phyloP scores from a whole-genome alignment of 1,140 invertebrate species.

The Ooceraea biroi region DNA sequence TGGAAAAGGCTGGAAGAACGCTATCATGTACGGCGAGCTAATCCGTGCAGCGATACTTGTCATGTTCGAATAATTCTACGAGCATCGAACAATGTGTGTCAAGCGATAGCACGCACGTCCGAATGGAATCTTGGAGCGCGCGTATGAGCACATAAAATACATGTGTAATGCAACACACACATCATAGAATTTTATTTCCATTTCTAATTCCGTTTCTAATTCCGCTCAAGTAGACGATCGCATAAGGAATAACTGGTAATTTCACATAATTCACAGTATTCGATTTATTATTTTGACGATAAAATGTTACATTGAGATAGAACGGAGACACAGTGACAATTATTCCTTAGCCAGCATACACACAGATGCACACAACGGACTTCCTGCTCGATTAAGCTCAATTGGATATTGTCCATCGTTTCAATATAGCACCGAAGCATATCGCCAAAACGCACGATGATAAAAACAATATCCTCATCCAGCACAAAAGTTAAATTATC shows the following conservation, averaged over 20 bases:
- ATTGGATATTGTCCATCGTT: not conserved
- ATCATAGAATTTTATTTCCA: not conserved
- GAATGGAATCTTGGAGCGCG: not conserved
- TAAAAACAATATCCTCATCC: conserved; percentile 23
- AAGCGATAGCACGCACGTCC: not conserved
- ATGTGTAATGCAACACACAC: no score
- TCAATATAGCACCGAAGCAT: not conserved
- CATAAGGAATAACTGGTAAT: not conserved
- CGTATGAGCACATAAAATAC: not conserved
- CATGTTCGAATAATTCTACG: not conserved
- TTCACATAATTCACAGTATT: no score
- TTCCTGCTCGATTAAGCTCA: no score
- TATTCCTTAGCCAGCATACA: no score
- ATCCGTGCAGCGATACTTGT: not conserved
- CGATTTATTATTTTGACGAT: not conserved
- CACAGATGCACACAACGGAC: no score
- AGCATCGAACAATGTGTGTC: not conserved
- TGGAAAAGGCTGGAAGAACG: not conserved
- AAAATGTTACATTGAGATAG: not conserved
- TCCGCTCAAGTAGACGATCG: not conserved
- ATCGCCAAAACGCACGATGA: not conserved
- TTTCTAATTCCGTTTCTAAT: not conserved
- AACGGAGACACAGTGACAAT: not conserved
- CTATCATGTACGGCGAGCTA: not conserved
- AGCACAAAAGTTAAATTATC: conserved; percentile 31